Evolutionary conservation across 2,113 vertebrate species (phyloP), one percentile per base, ranked within the genome.

Genomic region (Tylochromis polylepis): DNA sequence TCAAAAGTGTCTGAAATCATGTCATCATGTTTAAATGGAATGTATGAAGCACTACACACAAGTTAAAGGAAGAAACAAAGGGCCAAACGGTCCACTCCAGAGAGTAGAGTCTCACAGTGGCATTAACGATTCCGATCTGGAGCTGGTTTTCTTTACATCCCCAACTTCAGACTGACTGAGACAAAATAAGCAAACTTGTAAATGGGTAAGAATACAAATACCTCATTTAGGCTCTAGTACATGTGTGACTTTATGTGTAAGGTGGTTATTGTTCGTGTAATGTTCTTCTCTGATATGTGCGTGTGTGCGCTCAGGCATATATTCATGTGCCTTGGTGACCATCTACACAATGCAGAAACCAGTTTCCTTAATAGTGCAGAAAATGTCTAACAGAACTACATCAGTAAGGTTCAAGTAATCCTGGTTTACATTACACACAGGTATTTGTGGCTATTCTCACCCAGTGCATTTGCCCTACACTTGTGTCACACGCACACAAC

Each of bases 11-110:
- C 57, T 84, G 67, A 93, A 89, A 92, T 65, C 8, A 87, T 90
- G 84, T 86, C 85, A 87, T 86, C 85, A 87, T 87, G 80, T 90
- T 90, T 75, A 90, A 82, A 95, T 95, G 96, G 96, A 96, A 97
- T 96, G 96, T 96, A 92, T 91, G 89, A 92, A 95, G 90, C 86
- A 70, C 67, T 62, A 85, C 62, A 93, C 38, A 78, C 34, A 67
- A 84, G 80, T 36, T 87, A 81, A 85, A 88, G 36, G 57, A 89
- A 78, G 36, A 36, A 77, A 82, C 4, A 59, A 85, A 84, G 88
- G 56, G 81, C 79, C 8, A 11, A 81, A 87, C 16, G 11, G 62
- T 67, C 36, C 75, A 56, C 79, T 59, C 77, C 8, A 67, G 38
- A 87, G 56, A 11, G 16, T 14, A 34, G 29, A 87, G 81, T 85